These are phyloP conservation scores for Emydoidea blandingii DNA, from an alignment of 2,797 vertebrate species.

Conservation along the genomic window DNA sequence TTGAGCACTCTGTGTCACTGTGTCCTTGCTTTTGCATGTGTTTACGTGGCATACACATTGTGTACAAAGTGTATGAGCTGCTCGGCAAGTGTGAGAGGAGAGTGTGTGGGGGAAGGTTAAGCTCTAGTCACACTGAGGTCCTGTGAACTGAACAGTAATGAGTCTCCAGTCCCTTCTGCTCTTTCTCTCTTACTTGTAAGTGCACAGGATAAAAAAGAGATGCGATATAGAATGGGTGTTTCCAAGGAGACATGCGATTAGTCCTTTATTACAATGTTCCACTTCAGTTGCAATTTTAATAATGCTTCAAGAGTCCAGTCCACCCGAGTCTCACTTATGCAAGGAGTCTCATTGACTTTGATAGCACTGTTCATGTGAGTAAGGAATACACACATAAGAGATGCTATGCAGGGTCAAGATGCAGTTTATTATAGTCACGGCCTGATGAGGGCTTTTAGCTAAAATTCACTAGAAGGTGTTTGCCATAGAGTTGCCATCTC, in stretches of 20 bases:
- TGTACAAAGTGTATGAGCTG: not conserved
- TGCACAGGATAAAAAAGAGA: not conserved
- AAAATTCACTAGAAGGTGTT: not conserved
- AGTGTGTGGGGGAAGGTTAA: not conserved
- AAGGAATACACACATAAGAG: not conserved
- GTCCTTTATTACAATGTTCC: not conserved
- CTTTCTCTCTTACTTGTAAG: not conserved
- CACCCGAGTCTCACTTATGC: not conserved
- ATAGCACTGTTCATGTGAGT: not conserved
- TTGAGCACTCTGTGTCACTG: not conserved
- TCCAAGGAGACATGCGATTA: not conserved
- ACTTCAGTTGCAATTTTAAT: not conserved
- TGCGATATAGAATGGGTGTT: not conserved
- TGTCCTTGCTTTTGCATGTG: not conserved
- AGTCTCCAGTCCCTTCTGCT: not conserved
- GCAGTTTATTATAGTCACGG: accelerated
- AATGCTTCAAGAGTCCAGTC: not conserved
- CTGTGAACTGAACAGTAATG: not conserved
- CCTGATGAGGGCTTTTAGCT: not conserved
- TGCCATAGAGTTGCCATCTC: not conserved
- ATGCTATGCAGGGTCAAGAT: accelerated
- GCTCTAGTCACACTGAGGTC: not conserved
- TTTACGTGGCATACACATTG: not conserved
- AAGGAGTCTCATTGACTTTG: not conserved
- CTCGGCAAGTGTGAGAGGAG: not conserved